A percentile compares a stretch with the other conserved stretches of the same genome.
Conservation (phyloP, 2,888 invertebrate genomes). For the Yponomeuta malinellus region DNA sequence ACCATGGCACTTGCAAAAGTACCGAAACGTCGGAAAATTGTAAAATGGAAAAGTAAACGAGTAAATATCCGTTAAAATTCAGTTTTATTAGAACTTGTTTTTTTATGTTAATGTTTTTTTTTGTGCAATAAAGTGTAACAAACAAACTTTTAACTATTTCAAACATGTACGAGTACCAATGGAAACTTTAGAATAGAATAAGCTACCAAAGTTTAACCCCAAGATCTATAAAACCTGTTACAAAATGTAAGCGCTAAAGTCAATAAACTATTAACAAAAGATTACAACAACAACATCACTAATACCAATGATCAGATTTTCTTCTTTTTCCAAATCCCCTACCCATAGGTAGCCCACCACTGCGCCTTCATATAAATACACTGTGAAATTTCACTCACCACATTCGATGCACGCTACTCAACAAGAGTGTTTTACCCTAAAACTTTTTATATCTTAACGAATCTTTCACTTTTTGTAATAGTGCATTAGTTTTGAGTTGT, state of each 20-base stretch:
- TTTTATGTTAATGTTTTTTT: no score
- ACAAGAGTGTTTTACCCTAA: conserved; percentile 29
- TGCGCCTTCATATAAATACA: conserved; percentile 43
- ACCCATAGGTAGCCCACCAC: conserved; percentile 26
- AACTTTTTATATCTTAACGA: conserved; percentile 21
- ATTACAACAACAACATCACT: background rate
- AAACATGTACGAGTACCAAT: no score
- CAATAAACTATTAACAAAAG: background rate
- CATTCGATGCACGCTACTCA: conserved; percentile 45
- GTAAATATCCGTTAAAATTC: no score
- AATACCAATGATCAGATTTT: background rate
- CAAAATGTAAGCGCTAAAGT: background rate
- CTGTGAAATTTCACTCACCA: conserved; percentile 42
- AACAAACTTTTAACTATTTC: no score
- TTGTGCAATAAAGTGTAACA: no score
- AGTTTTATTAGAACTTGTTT: no score
- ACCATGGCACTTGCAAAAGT: no score
- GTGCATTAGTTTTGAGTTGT: conserved; percentile 30
- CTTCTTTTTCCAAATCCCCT: background rate
- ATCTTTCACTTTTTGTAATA: conserved; percentile 21
- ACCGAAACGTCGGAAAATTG: no score
- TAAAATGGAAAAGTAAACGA: no score
- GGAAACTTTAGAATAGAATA: no score
- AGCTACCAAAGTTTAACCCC: background rate
- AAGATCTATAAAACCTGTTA: background rate